Evolutionary conservation across 2,888 invertebrate genomes (phyloP), one percentile per base, ranked within the genome.

Genomic region (Hyalella azteca): DNA sequence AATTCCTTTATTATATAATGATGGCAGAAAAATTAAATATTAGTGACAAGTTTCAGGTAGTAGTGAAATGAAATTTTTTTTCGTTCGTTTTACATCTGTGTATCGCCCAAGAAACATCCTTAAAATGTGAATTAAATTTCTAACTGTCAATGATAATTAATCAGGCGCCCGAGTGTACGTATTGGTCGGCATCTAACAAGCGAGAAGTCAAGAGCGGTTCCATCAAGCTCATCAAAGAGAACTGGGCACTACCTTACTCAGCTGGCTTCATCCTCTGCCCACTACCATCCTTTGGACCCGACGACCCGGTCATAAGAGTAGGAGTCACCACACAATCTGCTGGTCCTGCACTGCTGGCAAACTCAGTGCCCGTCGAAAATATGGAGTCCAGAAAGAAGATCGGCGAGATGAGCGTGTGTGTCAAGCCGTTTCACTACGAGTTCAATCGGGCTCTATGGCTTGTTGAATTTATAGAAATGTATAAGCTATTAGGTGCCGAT

Each of bases 401-500:
- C 22, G 85, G 85, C 0, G 77, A 84, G 15, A 77, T 86, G 73
- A 85, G 85, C 83, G 89, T 60, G 87, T 89, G 26, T 86, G 89
- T 79, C 19, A 87, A 88, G 19, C 89, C 90, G 0, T 73, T 90
- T 45, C 89, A 89, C 83, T 87, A 87, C 59, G 86, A 87, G 73
- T 90, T 88, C 85, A 86, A 88, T 79, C 86, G 84, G 22, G 88
- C 88, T 1, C 85, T 89, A 22, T 88, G 89, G n/a, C 81, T 90
- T 36, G 88, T 88, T 2, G 90, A 90, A 85, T 90, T 89, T 82
- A 87, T 90, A 48, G 90, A 90, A 85, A 87, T 89, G 85, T 88
- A 90, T 82, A 86, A 87, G 2, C 84, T 89, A 73, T 86, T 89
- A 81, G 90, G 90, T 0, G 89, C 87, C 19, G 86, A 86, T 1